Base-by-base conservation (phyloP, 2,888 invertebrate genomes). In the Acanthococcus lagerstroemiae region DNA sequence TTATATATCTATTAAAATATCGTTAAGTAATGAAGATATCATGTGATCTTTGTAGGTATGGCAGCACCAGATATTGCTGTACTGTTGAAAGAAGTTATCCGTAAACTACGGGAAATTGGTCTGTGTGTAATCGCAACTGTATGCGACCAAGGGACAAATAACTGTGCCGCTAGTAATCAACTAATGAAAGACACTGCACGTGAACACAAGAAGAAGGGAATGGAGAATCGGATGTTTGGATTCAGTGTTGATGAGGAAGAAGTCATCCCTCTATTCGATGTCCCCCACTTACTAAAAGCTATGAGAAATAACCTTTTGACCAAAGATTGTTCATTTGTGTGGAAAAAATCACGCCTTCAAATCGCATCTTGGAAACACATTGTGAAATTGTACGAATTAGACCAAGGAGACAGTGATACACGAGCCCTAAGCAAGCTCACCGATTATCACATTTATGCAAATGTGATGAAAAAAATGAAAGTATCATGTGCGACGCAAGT, bases 91-190 rank as follows among this genome's bases (percentile, higher is more conserved):
- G 27, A 60, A 21, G 56, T 37, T 9, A 12, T 56, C 25, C 5
- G 44, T 37, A 44, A 21, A 25, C 45, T 57, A 2, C 17, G 44
- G 27, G 30, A 30, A 26, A 56, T 44, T 19, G 56, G 56, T n/a
- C 21, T 56, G 30, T 37, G 15, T 3, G 37, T 56, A 9, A 30
- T 56, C 2, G 25, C 37, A 26, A 26, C 37, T 15, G 15, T 30
- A 19, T 56, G 37, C 24, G 56, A 56, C 9, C 22, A 56, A 56
- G 56, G 22, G 12, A 25, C 45, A 57, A 15, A 44, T 4, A 57
- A 57, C 46, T 9, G 6, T 55, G 68, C 60, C 63, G 68, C 69
- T 68, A 54, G 22, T 15, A 52, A 63, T 52, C n/a, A 30, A 21
- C 1, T 56, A 48, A 60, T 48, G 27, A n/a, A 60, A 37, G 26